A percentile compares a stretch with the other conserved stretches of the same genome.
These are phyloP conservation scores for Drosophila sturtevanti DNA, from an alignment of 1,140 invertebrate species.

Conservation along the genomic window DNA sequence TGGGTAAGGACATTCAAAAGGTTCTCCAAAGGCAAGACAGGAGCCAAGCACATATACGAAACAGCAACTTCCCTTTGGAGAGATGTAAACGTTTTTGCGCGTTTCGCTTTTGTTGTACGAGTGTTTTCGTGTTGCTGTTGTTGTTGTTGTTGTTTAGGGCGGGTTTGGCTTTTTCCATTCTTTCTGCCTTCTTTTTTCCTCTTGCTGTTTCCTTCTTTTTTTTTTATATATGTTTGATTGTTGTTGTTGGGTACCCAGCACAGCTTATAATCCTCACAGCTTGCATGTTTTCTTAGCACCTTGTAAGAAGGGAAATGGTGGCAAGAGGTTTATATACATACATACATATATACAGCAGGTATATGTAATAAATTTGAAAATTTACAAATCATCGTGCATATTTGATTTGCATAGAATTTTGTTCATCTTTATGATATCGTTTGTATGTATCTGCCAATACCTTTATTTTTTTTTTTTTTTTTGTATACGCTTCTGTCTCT, in stretches of 20 bases:
- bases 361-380: slow-evolving; percentile 72
- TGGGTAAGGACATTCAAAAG: slow-evolving; percentile 17
- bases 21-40: neutral
- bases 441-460: slow-evolving; percentile 50
- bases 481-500: slow-evolving; percentile 18
- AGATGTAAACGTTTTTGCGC: slow-evolving; percentile 36
- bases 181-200: neutral
- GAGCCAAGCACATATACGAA: slow-evolving; percentile 48
- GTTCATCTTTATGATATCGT: slow-evolving; percentile 31
- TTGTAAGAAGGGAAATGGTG: slow-evolving; percentile 6
- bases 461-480: slow-evolving; percentile 13
- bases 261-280: slow-evolving; percentile 67
- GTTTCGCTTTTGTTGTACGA: slow-evolving; percentile 47
- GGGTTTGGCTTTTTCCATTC: slow-evolving; percentile 59
- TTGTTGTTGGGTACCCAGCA: slow-evolving; percentile 17
- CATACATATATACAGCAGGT: neutral
- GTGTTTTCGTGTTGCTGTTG: slow-evolving; percentile 44
- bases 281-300: slow-evolving; percentile 77
- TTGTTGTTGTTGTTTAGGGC: slow-evolving; percentile 63
- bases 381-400: slow-evolving; percentile 79
- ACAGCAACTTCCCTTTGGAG: neutral
- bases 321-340: neutral
- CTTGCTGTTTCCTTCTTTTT: slow-evolving; percentile 4
- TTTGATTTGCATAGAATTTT: slow-evolving; percentile 76
- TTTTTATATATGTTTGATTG: slow-evolving; percentile 15